phyloP scores from a whole-genome alignment of 2,888 invertebrate species.

The Alviniconcha strummeri region DNA sequence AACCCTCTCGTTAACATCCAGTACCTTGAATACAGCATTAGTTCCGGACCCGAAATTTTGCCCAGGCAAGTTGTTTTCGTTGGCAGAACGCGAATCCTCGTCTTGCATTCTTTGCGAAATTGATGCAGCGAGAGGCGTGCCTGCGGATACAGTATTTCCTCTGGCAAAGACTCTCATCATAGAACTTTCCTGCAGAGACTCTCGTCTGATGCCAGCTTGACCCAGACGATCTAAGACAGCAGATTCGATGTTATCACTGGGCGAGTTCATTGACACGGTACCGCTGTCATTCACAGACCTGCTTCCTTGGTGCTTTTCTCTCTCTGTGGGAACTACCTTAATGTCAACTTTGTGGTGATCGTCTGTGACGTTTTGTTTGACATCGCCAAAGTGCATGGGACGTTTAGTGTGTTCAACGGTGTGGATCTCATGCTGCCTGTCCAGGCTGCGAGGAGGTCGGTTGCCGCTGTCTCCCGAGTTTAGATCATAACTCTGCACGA shows the following conservation, averaged over 20 bases:
- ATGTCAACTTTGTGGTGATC: not conserved
- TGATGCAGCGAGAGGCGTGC: not conserved
- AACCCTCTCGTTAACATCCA: not conserved
- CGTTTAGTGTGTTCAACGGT: not conserved
- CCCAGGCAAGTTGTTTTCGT: no score
- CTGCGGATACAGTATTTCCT: not conserved
- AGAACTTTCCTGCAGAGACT: not conserved
- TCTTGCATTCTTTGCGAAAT: not conserved
- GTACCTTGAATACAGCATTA: not conserved
- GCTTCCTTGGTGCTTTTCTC: not conserved
- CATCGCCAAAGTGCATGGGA: not conserved
- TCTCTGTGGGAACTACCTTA: not conserved
- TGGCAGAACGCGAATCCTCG: not conserved
- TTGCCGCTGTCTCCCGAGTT: no score
- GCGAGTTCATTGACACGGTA: no score
- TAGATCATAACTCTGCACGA: no score
- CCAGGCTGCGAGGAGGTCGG: no score
- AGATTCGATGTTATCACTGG: not conserved
- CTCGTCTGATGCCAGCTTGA: not conserved
- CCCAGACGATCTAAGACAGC: conserved; percentile 16
- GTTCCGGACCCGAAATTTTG: not conserved
- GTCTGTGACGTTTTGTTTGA: not conserved
- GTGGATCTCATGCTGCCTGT: no score
- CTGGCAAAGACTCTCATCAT: conserved; percentile 13
- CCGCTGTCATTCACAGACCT: no score